Evolutionary conservation across 2,113 vertebrate species (phyloP).

Genomic region (Lanius collurio): DNA sequence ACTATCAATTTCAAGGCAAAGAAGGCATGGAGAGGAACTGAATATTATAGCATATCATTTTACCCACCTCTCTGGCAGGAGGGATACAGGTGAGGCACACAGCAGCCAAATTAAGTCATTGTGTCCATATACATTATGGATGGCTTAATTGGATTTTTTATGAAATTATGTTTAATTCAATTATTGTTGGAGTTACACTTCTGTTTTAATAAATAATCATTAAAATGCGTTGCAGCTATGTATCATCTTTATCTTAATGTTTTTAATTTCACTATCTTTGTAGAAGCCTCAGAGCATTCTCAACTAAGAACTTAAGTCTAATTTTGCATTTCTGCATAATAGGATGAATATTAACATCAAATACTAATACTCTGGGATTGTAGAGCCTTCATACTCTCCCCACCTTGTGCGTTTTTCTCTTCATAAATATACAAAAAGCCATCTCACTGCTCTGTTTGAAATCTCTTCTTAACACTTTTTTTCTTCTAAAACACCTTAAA

Average conservation of each 20-base stretch:
- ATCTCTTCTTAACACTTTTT: not conserved
- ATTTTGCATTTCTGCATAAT: conserved; percentile 24
- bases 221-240: not conserved
- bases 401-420: not conserved
- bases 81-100: not conserved
- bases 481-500: not conserved
- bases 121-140: not conserved
- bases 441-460: not conserved
- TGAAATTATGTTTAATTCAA: not conserved
- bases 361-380: not conserved
- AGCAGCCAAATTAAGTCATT: not conserved
- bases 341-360: conserved; percentile 19
- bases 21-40: not conserved
- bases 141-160: not conserved
- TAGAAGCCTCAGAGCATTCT: not conserved
- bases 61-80: not conserved
- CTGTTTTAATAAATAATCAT: not conserved
- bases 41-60: not conserved
- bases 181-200: not conserved
- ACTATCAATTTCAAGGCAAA: not conserved
- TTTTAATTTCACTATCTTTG: not conserved
- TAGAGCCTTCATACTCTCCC: not conserved
- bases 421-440: not conserved
- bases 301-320: not conserved
- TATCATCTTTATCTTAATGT: not conserved